phyloP scores from a whole-genome alignment of 2,797 vertebrate species.

The Cossypha polioptera region DNA sequence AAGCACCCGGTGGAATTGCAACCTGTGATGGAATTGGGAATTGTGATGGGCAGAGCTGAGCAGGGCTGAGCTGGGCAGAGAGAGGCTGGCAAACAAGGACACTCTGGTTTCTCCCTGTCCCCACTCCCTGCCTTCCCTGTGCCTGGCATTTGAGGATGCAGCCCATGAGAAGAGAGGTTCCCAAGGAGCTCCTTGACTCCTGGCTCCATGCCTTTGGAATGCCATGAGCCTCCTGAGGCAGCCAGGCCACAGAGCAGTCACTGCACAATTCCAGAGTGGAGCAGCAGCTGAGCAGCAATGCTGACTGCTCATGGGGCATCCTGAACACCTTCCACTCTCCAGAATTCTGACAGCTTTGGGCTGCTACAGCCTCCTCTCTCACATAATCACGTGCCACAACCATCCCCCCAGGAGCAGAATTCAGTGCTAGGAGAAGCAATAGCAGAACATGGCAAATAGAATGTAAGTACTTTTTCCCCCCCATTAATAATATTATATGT shows the following conservation, averaged over 20 bases:
- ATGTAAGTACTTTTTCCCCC: neutral
- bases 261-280: neutral
- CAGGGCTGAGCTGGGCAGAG: neutral
- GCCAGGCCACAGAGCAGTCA: accelerated
- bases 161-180: neutral
- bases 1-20: neutral
- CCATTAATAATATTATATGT: accelerated
- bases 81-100: neutral
- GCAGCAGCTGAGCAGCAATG: too few species aligned
- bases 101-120: neutral
- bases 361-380: neutral
- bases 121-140: neutral
- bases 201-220: accelerated
- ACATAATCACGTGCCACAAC: accelerated
- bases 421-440: neutral
- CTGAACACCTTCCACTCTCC: neutral
- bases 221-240: accelerated
- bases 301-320: neutral
- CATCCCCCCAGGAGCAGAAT: accelerated
- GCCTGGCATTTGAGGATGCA: neutral
- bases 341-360: neutral
- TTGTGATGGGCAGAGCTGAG: neutral
- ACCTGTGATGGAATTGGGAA: neutral
- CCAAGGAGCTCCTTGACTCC: accelerated
- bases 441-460: neutral